Conservation (phyloP, 2,888 invertebrate genomes). For the Electrophaes corylata region DNA sequence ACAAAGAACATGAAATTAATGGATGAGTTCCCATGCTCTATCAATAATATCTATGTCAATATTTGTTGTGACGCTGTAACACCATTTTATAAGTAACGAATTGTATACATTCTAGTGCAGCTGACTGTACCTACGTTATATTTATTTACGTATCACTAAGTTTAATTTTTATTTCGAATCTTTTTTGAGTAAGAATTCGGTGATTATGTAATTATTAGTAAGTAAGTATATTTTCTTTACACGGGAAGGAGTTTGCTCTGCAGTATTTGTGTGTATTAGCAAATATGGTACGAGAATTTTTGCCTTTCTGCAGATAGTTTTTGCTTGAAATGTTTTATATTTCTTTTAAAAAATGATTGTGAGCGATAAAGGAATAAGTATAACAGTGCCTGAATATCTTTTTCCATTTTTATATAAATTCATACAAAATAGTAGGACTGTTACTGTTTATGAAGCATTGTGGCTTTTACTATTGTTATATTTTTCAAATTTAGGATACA, state of each 20-base stretch:
- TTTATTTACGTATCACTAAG: slow-evolving; percentile 65
- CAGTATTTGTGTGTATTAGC: slow-evolving; percentile 70
- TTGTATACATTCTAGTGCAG: no score
- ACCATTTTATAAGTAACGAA: no score
- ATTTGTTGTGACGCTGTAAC: no score
- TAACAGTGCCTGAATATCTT: slow-evolving; percentile 75
- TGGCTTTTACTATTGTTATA: slow-evolving; percentile 82
- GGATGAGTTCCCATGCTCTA: no score
- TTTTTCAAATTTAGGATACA: slow-evolving; percentile 78
- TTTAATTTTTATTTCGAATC: slow-evolving; percentile 62
- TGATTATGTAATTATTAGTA: slow-evolving; percentile 30
- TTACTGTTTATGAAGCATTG: slow-evolving; percentile 69
- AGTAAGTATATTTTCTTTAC: slow-evolving; percentile 40
- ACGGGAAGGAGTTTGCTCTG: slow-evolving; percentile 70
- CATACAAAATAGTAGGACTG: slow-evolving; percentile 64
- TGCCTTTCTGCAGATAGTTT: slow-evolving; percentile 58
- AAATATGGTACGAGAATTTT: slow-evolving; percentile 76
- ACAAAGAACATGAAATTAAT: no score
- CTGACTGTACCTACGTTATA: slow-evolving; percentile 76
- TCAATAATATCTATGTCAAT: no score
- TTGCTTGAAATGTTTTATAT: slow-evolving; percentile 47
- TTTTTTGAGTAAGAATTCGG: slow-evolving; percentile 38
- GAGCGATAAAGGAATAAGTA: slow-evolving; percentile 60
- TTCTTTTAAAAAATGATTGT: slow-evolving; percentile 41
- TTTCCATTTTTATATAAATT: slow-evolving; percentile 67